These are phyloP conservation scores for Pasiphila rectangulata DNA, from an alignment of 2,888 invertebrate species.

Conservation along the genomic window DNA sequence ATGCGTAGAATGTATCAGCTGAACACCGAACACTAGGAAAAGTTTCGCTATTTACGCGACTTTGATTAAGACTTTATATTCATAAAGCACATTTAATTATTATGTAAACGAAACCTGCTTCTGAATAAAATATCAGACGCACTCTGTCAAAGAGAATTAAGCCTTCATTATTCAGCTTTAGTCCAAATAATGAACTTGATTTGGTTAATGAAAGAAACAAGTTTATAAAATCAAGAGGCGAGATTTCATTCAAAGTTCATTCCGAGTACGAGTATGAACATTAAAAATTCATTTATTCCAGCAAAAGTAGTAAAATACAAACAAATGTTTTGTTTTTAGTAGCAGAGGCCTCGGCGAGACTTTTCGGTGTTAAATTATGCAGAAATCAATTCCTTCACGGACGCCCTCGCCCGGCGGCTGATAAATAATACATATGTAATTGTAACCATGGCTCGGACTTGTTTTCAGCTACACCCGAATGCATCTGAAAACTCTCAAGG, in stretches of 20 bases:
- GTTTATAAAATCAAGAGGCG: conserved; percentile 28
- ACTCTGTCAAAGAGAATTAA: conserved; percentile 72
- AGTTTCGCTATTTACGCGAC: conserved; percentile 71
- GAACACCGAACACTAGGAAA: conserved; percentile 69
- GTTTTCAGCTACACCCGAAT: conserved; percentile 35
- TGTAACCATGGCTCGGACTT: conserved; percentile 58
- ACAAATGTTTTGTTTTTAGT: conserved; percentile 77
- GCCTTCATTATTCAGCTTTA: conserved; percentile 55
- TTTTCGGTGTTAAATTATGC: conserved; percentile 78
- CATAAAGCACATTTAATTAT: conserved; percentile 79
- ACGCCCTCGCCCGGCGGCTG: conserved; percentile 56
- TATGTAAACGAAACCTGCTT: conserved; percentile 77
- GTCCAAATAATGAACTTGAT: conserved; percentile 40
- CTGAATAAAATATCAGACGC: conserved; percentile 76
- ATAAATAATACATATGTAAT: conserved; percentile 78
- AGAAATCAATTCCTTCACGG: conserved; percentile 78
- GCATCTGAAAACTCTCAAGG: conserved; percentile 7
- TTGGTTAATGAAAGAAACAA: conserved; percentile 43
- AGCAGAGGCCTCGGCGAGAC: conserved; percentile 66
- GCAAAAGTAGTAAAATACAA: conserved; percentile 72
- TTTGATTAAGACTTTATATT: conserved; percentile 75
- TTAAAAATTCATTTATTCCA: conserved; percentile 67
- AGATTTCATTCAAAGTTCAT: conserved; percentile 37
- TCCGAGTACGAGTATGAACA: conserved; percentile 44
- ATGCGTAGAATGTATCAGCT: conserved; percentile 67